These are phyloP conservation scores for Melanargia galathea DNA, from an alignment of 2,888 invertebrate species.

Conservation along the genomic window DNA sequence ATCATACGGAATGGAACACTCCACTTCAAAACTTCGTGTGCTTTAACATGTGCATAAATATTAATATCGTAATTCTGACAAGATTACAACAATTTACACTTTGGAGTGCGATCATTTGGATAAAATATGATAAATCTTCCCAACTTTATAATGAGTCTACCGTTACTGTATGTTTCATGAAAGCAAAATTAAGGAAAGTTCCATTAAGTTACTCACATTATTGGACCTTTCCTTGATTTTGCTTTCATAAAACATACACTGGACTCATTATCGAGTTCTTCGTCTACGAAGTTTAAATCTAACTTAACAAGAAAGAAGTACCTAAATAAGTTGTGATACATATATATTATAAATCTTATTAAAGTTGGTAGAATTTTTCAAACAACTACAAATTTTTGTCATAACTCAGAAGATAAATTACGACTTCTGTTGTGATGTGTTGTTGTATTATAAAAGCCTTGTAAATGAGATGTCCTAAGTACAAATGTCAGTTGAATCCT, in stretches of 20 bases:
- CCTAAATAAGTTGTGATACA: background rate
- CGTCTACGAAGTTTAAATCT: background rate
- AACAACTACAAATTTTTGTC: background rate
- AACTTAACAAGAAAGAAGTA: background rate
- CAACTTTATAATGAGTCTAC: slow-evolving; percentile 20
- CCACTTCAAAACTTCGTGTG: slow-evolving; percentile 17
- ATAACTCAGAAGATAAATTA: background rate
- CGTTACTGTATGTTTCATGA: background rate
- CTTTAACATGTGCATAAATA: slow-evolving; percentile 19
- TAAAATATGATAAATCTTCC: slow-evolving; percentile 19
- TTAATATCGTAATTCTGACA: slow-evolving; percentile 15
- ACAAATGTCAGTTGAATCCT: too few species aligned
- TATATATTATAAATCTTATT: background rate
- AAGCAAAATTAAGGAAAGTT: background rate
- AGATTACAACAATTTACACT: slow-evolving; percentile 16
- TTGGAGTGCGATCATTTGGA: slow-evolving; percentile 15
- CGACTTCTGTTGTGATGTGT: background rate
- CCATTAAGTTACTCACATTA: background rate
- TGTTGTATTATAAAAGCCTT: background rate
- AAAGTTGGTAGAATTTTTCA: background rate
- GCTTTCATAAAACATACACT: too few species aligned
- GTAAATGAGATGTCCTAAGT: background rate
- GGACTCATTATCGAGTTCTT: background rate
- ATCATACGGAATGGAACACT: slow-evolving; percentile 14
- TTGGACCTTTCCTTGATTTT: too few species aligned